Base-by-base conservation (phyloP, 53 echinoderm and acorn worm species). In the Apostichopus leukothele region DNA sequence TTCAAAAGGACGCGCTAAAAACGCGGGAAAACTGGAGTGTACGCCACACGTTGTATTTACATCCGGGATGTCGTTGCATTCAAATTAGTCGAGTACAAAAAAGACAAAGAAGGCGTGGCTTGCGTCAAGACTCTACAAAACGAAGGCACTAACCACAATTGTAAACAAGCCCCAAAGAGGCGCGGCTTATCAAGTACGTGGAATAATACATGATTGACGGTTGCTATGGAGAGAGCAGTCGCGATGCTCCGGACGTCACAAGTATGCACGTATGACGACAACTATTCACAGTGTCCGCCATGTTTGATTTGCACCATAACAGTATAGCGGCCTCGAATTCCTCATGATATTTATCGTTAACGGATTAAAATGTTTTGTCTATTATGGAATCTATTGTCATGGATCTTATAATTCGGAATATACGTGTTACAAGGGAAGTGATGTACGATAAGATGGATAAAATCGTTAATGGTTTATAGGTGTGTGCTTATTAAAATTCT, bases 401-500 rank as follows among this genome's bases (percentile, higher is more conserved):
- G 85, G 85, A 85, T 85, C 67, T 67, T 14, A 39, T 85, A 85
- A 20, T 85, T 85, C 50, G 85, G 85, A 85, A 85, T 85, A 85
- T 67, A 85, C 67, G 67, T 50, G 26, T 63, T 85, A 20, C 66
- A 22, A 51, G 16, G 9, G 85, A 50, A 76, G 50, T 85, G 55
- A 39, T 26, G 23, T 13, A 60, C 67, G 61, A 63, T 27, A 51
- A 50, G 67, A 67, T 50, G 85, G 57, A 50, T 59, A 85, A 85
- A 67, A 39, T 67, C 61, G 11, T 60, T 60, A 9, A 11, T 51
- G 50, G 20, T 68, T 85, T 67, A 18, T 85, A 85, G 67, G 66
- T 25, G 50, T 85, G 66, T 85, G 85, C 66, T 60, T 85, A 5
- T 39, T 21, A 68, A 85, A 67, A 60, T 93, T 94, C 91, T 91